Percentiles rank a stretch among this genome's conserved stretches.
phyloP scores from a whole-genome alignment of 64 coral and sea anemone genomes.

The Orbicella faveolata region DNA sequence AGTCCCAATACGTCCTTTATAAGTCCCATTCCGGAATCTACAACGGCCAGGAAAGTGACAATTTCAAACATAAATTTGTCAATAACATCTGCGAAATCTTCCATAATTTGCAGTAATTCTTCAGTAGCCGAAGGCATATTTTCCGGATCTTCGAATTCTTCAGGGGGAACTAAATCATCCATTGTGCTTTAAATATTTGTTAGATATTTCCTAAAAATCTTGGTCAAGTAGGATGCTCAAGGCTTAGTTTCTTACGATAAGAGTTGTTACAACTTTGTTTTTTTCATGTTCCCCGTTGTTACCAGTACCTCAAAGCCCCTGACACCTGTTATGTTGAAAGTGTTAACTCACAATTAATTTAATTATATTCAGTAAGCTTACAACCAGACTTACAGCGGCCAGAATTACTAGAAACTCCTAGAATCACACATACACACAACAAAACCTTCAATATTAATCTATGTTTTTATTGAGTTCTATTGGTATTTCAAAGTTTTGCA shows the following conservation, averaged over 20 bases:
- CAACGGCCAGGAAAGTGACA: constrained; percentile 85
- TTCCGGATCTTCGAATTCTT: constrained; percentile 33
- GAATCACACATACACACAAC: too few relatives aligned
- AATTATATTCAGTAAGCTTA: background rate
- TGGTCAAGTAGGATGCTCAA: background rate
- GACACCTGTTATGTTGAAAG: constrained; percentile 28
- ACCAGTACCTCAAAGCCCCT: background rate
- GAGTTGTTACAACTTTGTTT: background rate
- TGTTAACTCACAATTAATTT: constrained; percentile 34
- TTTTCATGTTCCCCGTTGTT: background rate
- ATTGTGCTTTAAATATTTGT: constrained; percentile 12
- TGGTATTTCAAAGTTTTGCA: too few relatives aligned
- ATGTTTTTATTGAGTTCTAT: too few relatives aligned
- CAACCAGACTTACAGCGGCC: background rate
- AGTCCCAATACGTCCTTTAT: constrained; percentile 83
- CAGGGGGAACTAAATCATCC: constrained; percentile 56
- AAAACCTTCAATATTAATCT: too few relatives aligned
- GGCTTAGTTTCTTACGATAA: background rate
- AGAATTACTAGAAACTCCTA: background rate
- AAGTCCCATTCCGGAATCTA: constrained; percentile 91
- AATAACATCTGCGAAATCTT: constrained; percentile 92
- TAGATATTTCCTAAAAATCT: background rate
- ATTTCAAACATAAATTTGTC: constrained; percentile 99
- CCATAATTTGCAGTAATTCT: constrained; percentile 81
- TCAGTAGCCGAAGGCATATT: constrained; percentile 79